These are phyloP conservation scores for Drosophila ochracea DNA, from an alignment of 2,888 invertebrate species.

Conservation along the genomic window DNA sequence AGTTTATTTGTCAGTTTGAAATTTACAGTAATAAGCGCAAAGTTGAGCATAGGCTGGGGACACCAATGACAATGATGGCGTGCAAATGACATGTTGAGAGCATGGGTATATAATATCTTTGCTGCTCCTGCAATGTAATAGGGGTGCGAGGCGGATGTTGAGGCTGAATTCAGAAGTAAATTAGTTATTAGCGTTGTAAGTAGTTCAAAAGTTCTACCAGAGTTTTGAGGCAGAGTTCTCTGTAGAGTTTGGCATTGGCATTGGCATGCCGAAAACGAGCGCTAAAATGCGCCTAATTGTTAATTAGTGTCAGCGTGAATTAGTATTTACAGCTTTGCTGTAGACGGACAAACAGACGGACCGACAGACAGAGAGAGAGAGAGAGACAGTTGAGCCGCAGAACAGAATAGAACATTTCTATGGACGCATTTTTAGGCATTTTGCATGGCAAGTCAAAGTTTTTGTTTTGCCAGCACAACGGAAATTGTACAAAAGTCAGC, in stretches of 20 bases:
- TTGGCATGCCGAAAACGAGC: constrained; percentile 59
- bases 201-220: constrained; percentile 68
- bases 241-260: constrained; percentile 33
- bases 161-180: constrained; percentile 66
- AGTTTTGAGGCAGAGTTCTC: constrained; percentile 49
- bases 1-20: constrained; percentile 81
- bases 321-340: constrained; percentile 64
- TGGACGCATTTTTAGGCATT: constrained; percentile 71
- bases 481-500: constrained; percentile 71
- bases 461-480: constrained; percentile 59
- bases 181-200: constrained; percentile 82
- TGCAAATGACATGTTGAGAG: constrained; percentile 49
- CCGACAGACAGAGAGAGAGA: neutral
- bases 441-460: constrained; percentile 59
- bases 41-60: constrained; percentile 69
- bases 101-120: constrained; percentile 1
- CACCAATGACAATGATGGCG: constrained; percentile 33
- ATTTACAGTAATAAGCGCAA: constrained; percentile 70
- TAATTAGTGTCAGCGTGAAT: constrained; percentile 81
- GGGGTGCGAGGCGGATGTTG: neutral
- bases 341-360: constrained; percentile 17
- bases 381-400: constrained; percentile 2
- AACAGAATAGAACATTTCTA: constrained; percentile 46
- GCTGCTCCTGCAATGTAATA: neutral
- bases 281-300: constrained; percentile 82